phyloP scores from a whole-genome alignment of 1,140 invertebrate genomes.

The Pararge aegeria region DNA sequence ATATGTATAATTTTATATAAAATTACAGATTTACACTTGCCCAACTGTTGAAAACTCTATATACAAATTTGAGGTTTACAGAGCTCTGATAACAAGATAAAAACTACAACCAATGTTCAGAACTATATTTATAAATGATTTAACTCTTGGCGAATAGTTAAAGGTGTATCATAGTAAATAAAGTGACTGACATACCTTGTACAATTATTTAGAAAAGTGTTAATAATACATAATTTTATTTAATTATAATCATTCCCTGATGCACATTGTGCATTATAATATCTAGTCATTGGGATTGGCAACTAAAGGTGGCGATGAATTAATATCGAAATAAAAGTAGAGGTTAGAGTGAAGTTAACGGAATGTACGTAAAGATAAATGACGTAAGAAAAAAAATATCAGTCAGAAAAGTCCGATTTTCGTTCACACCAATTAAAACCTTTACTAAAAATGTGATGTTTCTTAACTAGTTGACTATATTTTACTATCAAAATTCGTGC shows the following conservation, averaged over 20 bases:
- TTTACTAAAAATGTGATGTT: constrained; percentile 62
- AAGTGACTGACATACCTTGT: background rate
- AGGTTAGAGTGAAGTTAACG: constrained; percentile 6
- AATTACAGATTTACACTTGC: too few relatives aligned
- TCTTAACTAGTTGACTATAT: constrained; percentile 63
- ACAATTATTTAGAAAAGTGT: background rate
- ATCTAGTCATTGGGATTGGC: constrained; percentile 20
- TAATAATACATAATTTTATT: background rate
- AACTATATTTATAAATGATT: background rate
- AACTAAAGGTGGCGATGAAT: constrained; percentile 8
- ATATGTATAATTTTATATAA: background rate
- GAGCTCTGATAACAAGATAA: too few relatives aligned
- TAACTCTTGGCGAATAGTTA: background rate
- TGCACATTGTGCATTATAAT: constrained; percentile 11
- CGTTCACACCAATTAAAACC: constrained; percentile 53
- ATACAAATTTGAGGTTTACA: too few relatives aligned
- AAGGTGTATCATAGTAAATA: background rate
- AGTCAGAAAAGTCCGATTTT: constrained; percentile 17
- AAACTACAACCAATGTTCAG: too few relatives aligned
- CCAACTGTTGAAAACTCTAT: too few relatives aligned
- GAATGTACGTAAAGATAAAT: background rate
- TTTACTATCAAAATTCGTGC: constrained; percentile 66
- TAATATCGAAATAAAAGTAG: constrained; percentile 5
- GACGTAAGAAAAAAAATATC: background rate
- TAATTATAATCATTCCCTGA: constrained; percentile 9